Percentiles rank a stretch among this genome's conserved stretches.
phyloP scores from a whole-genome alignment of 2,888 invertebrate species.

The Parnassius mnemosyne region DNA sequence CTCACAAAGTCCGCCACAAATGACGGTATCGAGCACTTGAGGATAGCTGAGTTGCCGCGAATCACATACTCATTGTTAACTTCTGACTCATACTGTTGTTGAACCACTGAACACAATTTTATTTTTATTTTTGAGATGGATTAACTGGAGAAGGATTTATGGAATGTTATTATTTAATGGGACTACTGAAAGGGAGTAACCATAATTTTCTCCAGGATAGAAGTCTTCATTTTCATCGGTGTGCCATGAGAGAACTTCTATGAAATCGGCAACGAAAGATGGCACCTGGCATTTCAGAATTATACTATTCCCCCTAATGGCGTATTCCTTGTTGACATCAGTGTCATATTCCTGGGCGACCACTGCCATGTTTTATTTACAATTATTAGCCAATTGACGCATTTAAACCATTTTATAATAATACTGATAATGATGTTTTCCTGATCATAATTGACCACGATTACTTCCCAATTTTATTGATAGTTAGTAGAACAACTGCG shows the following conservation, averaged over 20 bases:
- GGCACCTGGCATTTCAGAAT: constrained; percentile 91
- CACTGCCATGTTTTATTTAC: constrained; percentile 68
- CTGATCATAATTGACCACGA: too few species aligned
- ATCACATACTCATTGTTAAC: constrained; percentile 96
- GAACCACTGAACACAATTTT: constrained; percentile 83
- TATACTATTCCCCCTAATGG: constrained; percentile 89
- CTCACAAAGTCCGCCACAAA: constrained; percentile 96
- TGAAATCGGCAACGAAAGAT: constrained; percentile 92
- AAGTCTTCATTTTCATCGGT: constrained; percentile 87
- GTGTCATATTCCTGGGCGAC: constrained; percentile 91
- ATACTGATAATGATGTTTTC: too few species aligned
- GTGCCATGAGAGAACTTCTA: constrained; percentile 90
- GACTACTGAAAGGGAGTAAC: constrained; percentile 55
- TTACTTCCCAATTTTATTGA: too few species aligned
- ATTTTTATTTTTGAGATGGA: constrained; percentile 8
- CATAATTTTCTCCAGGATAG: constrained; percentile 82
- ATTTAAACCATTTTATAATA: too few species aligned
- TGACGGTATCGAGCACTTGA: constrained; percentile 94
- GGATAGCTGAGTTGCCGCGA: constrained; percentile 92
- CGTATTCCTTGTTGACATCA: constrained; percentile 92
- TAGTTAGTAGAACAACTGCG: too few species aligned
- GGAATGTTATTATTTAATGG: constrained; percentile 27
- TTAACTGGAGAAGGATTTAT: constrained; percentile 23
- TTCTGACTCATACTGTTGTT: constrained; percentile 94
- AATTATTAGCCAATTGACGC: not conserved